Conservation (phyloP, 1,140 invertebrate genomes). For the Zophobas atratus region DNA sequence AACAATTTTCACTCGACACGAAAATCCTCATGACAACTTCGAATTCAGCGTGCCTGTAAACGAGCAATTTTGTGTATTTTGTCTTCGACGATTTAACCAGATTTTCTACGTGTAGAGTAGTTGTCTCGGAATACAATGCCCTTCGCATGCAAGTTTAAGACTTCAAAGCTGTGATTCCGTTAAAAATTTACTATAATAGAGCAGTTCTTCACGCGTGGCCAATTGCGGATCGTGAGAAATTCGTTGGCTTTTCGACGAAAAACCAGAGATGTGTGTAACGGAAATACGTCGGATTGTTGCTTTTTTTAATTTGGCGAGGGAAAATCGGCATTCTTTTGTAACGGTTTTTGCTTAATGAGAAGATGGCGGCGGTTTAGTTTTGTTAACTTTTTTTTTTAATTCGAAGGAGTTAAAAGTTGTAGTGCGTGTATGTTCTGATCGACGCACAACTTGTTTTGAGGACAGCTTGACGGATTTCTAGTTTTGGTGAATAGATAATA, state of each 20-base stretch:
- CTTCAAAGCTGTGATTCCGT: slow-evolving; percentile 26
- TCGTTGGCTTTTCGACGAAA: not conserved
- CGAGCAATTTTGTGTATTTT: not conserved
- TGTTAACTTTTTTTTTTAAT: too few species aligned
- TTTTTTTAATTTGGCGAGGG: too few species aligned
- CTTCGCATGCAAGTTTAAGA: not conserved
- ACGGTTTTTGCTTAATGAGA: not conserved
- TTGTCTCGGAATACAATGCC: not conserved
- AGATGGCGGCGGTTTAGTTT: slow-evolving; percentile 9
- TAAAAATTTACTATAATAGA: slow-evolving; percentile 32
- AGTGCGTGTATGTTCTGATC: too few species aligned
- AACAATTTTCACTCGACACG: slow-evolving; percentile 22
- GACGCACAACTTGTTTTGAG: too few species aligned
- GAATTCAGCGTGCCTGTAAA: not conserved
- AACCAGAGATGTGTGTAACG: too few species aligned
- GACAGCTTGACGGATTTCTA: too few species aligned
- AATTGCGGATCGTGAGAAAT: slow-evolving; percentile 19
- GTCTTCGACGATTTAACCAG: too few species aligned
- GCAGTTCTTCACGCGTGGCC: slow-evolving; percentile 28
- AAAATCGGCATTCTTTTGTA: not conserved
- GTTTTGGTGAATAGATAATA: too few species aligned
- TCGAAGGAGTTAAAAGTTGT: too few species aligned
- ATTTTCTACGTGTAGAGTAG: not conserved
- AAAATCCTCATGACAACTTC: not conserved
- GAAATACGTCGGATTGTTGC: too few species aligned